Evolutionary conservation across 2,797 vertebrate species (phyloP).

Genomic region (Lepidocolaptes lacrymiger): DNA sequence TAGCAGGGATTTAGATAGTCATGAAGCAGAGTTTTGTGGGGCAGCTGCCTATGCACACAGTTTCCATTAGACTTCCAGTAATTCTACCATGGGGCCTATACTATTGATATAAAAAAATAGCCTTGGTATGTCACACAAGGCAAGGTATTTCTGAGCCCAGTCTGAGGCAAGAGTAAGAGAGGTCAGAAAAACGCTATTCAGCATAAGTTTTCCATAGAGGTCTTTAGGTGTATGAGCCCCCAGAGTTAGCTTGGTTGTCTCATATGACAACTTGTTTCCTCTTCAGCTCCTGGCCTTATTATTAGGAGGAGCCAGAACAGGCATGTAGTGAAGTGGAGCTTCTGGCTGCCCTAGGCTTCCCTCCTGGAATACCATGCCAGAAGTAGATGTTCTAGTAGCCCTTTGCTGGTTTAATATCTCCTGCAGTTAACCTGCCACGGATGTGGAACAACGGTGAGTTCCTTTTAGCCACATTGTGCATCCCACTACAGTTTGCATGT

Average conservation of each 20-base stretch:
- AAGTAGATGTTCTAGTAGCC: neutral
- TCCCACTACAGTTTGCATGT: neutral
- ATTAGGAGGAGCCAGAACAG: neutral
- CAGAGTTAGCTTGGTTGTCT: neutral
- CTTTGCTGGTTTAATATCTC: neutral
- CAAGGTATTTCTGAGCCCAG: neutral
- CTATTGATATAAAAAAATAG: neutral
- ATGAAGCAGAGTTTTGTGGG: neutral
- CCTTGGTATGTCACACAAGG: fast-evolving
- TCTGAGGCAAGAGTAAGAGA: neutral
- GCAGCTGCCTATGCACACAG: neutral
- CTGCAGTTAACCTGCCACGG: neutral
- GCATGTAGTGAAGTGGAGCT: neutral
- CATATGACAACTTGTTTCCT: neutral
- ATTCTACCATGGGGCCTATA: neutral
- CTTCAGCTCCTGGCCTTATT: neutral
- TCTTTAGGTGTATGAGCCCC: neutral
- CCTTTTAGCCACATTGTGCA: neutral
- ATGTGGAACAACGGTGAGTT: neutral
- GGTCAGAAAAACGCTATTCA: neutral
- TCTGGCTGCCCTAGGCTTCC: neutral
- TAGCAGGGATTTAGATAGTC: neutral
- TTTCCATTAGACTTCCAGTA: neutral
- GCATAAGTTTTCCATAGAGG: neutral
- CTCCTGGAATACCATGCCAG: neutral